These are phyloP conservation scores for Entosphenus tridentatus DNA, from an alignment of 2,113 vertebrate genomes.

Conservation along the genomic window DNA sequence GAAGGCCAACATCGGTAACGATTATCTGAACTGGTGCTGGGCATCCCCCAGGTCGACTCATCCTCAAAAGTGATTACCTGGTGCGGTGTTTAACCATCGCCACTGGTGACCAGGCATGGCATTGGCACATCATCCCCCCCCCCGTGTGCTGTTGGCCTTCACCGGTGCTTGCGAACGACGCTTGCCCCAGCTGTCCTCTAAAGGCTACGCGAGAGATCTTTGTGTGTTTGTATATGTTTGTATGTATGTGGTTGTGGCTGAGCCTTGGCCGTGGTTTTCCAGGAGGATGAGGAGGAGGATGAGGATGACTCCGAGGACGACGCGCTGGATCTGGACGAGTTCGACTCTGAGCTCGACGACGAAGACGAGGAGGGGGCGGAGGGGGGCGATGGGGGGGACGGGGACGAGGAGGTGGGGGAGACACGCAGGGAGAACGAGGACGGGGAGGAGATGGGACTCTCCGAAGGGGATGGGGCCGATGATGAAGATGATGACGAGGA, in stretches of 20 bases:
- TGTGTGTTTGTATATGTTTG: conserved; percentile 23
- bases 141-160: conserved; percentile 17
- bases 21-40: no score
- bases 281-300: conserved; percentile 67
- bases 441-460: conserved; percentile 59
- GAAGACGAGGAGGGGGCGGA: conserved; percentile 71
- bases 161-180: conserved; percentile 13
- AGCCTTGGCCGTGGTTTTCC: no score
- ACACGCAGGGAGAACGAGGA: conserved; percentile 73
- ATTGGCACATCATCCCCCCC: conserved; percentile 15
- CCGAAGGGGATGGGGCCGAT: conserved; percentile 55
- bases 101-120: conserved; percentile 17
- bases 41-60: no score
- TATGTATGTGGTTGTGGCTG: conserved; percentile 37
- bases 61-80: no score
- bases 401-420: conserved; percentile 59
- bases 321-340: conserved; percentile 57
- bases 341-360: conserved; percentile 54
- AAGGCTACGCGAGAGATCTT: conserved; percentile 7
- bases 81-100: conserved; percentile 10
- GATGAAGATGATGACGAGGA: conserved; percentile 65
- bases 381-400: conserved; percentile 32
- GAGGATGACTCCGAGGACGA: conserved; percentile 75
- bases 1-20: no score
- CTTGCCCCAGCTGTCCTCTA: conserved; percentile 12